Evolutionary conservation across 2,888 invertebrate genomes (phyloP), one percentile per base, ranked within the genome.

Genomic region (Mechanitis mazaeus): DNA sequence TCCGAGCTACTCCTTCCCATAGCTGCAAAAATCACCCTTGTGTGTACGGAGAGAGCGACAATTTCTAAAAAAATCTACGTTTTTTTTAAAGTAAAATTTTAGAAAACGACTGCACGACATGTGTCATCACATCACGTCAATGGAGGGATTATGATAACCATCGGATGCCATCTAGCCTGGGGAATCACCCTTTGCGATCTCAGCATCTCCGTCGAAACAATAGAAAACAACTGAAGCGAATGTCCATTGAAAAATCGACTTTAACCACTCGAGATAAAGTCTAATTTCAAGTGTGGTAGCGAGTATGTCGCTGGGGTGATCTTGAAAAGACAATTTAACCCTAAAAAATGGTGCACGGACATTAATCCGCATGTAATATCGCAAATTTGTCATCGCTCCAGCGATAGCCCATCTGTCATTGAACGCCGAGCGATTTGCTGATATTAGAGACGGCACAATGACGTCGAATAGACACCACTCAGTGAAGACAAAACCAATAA

Each of bases 41-140:
- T 7, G 3, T 50, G 31, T 50, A 31, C 54, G 33, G 47, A 7
- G 54, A 72, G 74, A 80, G 77, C 74, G 77, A 66, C 64, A 71
- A 69, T 20, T 64, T 66, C 64, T 57, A 69, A 62, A 67, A 69
- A 64, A 67, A 64, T 56, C 67, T 66, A 55, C 69, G 65, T 72
- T 76, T 78, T 80, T 85, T 84, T 85, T 80, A 81, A 82, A 85
- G 77, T 77, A 78, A 84, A 83, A 84, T 87, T 89, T 84, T 85
- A 83, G 80, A 84, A 80, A 84, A 81, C 85, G 83, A 83, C 79
- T 75, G 74, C 83, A 83, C 87, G 90, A 89, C 89, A 90, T 90
- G 89, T 90, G 90, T 90, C 90, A 87, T 90, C 90, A 90, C 90
- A 90, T 90, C 85, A 87, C 82, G 86, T 90, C 89, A 88, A 88